A percentile compares a stretch with the other conserved stretches of the same genome.
phyloP scores from a whole-genome alignment of 1,140 invertebrate genomes.

The Caerostris darwini region DNA sequence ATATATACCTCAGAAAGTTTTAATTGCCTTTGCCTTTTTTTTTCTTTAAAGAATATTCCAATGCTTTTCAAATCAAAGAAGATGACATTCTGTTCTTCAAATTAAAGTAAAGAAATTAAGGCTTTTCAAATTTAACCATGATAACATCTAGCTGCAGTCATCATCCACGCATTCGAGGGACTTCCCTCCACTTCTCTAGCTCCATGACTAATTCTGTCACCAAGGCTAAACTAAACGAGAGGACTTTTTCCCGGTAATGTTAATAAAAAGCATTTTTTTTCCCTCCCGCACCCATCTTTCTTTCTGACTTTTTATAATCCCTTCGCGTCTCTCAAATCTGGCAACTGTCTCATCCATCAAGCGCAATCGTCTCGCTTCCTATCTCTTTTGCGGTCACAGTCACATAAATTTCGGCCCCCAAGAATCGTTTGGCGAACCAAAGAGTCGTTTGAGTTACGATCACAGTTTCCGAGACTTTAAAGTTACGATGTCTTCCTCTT shows the following conservation, averaged over 20 bases:
- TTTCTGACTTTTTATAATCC: neutral
- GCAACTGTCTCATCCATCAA: constrained; percentile 29
- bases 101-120: no score
- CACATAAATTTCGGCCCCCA: neutral
- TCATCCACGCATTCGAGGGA: neutral
- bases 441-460: neutral
- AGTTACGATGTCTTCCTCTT: neutral
- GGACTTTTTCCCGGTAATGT: neutral
- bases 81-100: no score
- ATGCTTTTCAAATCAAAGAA: no score
- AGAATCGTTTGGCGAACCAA: neutral
- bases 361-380: neutral
- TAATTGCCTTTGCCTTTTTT: no score
- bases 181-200: neutral
- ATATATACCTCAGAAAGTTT: no score
- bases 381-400: constrained; percentile 18
- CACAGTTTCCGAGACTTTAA: constrained; percentile 1
- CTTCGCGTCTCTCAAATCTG: constrained; percentile 9
- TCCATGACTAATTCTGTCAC: constrained; percentile 4
- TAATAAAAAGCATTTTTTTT: neutral
- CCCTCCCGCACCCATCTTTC: no score
- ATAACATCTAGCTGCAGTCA: neutral
- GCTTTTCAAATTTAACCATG: neutral
- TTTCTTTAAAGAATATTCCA: no score
- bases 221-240: neutral